Evolutionary conservation across 1,140 invertebrate species (phyloP), one percentile per base, ranked within the genome.

Genomic region (Cydia splendana): DNA sequence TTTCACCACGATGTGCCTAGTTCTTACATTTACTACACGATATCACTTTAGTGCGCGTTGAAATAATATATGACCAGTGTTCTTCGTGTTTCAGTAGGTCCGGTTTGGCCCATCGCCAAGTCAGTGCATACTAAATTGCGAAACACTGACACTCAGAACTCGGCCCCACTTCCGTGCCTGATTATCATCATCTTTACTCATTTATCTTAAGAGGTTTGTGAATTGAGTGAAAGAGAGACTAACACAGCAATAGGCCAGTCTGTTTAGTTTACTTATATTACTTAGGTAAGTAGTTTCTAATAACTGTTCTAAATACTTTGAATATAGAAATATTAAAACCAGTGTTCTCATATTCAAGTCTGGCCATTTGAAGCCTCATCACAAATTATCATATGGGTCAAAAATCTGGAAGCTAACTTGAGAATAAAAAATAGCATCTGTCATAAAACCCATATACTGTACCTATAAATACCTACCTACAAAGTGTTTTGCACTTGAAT

Each of bases 41-140:
- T 67, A 71, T 45, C 67, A 71, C 67, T 71, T 71, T 42, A 42
- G 30, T 42, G 18, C 30, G 67, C 67, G 67, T 71, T 38, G 67
- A 71, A 71, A 71, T 71, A 71, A 71, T 71, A 71, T 71, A 71
- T 71, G 28, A 71, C 30, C 28, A 38, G n/a, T 71, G 67, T 34
- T 30, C 65, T 71, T 62, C 57, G 57, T 38, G 34, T 38, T 38
- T 38, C 28, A 71, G 67, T 38, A 42, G 67, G 67, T 71, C 67
- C 67, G 38, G 67, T 71, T 71, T 71, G 67, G 67, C n/a, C 30
- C 30, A 18, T 18, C 7, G 67, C 67, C 67, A 71, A 38, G 67
- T 71, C 38, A 71, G 30, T 71, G 4, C 57, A 62, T 62, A 71
- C 15, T 71, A 71, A 71, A 71, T 71, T 18, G 67, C 67, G 67